Conservation (phyloP, 2,888 invertebrate genomes). For the Drosophila ustulata region DNA sequence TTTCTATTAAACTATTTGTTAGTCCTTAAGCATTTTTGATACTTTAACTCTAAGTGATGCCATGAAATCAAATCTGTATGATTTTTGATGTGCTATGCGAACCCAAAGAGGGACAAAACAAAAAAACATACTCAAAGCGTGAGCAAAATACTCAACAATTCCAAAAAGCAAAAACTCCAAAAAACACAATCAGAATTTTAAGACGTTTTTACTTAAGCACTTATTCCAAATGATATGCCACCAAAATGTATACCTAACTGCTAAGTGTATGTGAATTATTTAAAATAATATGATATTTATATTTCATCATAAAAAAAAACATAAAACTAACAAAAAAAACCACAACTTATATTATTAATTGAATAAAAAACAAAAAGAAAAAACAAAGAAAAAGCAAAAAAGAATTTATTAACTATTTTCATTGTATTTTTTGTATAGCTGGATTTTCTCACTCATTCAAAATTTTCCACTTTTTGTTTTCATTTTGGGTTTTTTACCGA, state of each 20-base stretch:
- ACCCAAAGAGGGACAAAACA: constrained; percentile 25
- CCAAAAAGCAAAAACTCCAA: constrained; percentile 35
- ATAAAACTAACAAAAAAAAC: constrained; percentile 31
- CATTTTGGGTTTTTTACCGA: constrained; percentile 17
- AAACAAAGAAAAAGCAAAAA: constrained; percentile 34
- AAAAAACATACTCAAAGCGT: constrained; percentile 28
- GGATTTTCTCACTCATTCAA: constrained; percentile 33
- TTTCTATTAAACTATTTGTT: constrained; percentile 56
- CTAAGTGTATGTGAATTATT: constrained; percentile 63
- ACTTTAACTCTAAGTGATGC: constrained; percentile 39
- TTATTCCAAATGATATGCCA: constrained; percentile 74
- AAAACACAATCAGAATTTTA: constrained; percentile 21
- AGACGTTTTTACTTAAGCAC: constrained; percentile 52
- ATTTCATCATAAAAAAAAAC: constrained; percentile 27
- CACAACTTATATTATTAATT: constrained; percentile 58
- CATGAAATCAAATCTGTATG: constrained; percentile 50
- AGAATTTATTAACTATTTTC: constrained; percentile 46
- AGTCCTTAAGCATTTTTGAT: constrained; percentile 58
- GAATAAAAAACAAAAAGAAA: constrained; percentile 63
- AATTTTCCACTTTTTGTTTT: constrained; percentile 21
- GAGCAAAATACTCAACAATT: constrained; percentile 50
- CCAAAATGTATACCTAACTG: constrained; percentile 68
- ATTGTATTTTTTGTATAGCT: constrained; percentile 34
- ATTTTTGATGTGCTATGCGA: constrained; percentile 41
- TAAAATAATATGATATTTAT: constrained; percentile 48